Base-by-base conservation (phyloP, 30 jellyfish, hydroid and myxozoan genomes). In the Aurelia coerulea region DNA sequence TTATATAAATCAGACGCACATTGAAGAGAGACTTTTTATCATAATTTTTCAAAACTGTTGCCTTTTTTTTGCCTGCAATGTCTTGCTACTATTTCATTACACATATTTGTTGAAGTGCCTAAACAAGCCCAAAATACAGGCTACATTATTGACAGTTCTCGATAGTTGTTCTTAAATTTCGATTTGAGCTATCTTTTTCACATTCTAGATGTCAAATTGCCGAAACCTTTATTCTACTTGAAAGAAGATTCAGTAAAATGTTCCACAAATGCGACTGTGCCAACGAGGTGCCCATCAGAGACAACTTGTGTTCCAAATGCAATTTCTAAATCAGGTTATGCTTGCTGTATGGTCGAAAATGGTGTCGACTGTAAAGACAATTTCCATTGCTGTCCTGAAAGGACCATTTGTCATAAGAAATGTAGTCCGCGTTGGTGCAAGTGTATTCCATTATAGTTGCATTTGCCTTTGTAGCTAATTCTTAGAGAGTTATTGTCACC, bases 351-450 rank as follows among this genome's bases (percentile, higher is more conserved):
- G 83, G 71, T 93, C 10, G 77, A 76, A 8, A 67, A 84, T 35
- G 98, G 90, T 16, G 86, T 87, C 17, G 98, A 93, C 66, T 93
- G 98, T 53, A 90, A 83, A 7, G 98, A 93, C 80, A 89, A 96
- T 50, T 93, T 97, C 90, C 98, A 93, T 79, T 93, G 98, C 81
- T 93, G 98, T 74, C 98, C 98, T 0, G 86, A 66, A 70, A 81
- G 86, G 8, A 93, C 96, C 7, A 54, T 49, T 39, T 93, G 98
- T 65, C 97, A 93, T 62, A 87, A 85, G 50, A 86, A 91, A 19
- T 93, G 98, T 62, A 62, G 87, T 7, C 92, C 83, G 17, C 52
- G 67, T 11, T 65, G 89, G 88, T 93, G 98, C 80, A 71, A 84
- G 51, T 93, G 98, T 59, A 56, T 87, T 15, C 37, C 60, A 14